Base-by-base conservation (phyloP, 1,140 invertebrate genomes). In the Eriocheir sinensis region DNA sequence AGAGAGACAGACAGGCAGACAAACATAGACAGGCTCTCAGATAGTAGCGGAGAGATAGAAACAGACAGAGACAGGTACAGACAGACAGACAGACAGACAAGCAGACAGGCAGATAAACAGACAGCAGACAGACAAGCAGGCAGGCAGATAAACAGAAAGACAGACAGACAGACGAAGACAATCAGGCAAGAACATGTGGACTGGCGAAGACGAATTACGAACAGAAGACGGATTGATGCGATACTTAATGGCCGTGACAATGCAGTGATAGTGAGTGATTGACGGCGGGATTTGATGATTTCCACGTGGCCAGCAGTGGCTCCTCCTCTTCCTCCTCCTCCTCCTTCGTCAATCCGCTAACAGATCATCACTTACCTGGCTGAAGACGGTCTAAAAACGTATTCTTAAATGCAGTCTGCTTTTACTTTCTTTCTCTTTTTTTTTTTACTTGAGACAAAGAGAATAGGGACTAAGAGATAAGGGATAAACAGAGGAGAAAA, bases 1-100 rank as follows among this genome's bases (percentile, higher is more conserved):
- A 38, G 36, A 83, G 12, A 34, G n/a, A n/a, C n/a, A n/a, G n/a
- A n/a, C n/a, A n/a, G n/a, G n/a, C 12, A 27, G 36, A 34, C 36
- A 34, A n/a, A n/a, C n/a, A n/a, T n/a, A n/a, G n/a, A n/a, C n/a
- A n/a, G 27, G 53, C 27, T 72, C 81, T 83, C 81, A 21, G 9
- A 34, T 40, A 88, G 34, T 32, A 40, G 44, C 15, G 27, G 27
- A 89, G 9, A 89, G 15, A 89, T 9, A 89, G 27, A 89, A 9
- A 89, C 36, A 89, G 27, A 89, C 36, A 30, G 27, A n/a, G 27
- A 89, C 2, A 89, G 27, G 44, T 3, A 48, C 88, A 89, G 34
- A 89, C 41, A 44, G 34, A 89, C 88, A 89, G 34, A 89, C 15
- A 89, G 9, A 86, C 85, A 86, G 32, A 86, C 85, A 86, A 15